Evolutionary conservation across 2,888 invertebrate genomes (phyloP), one percentile per base, ranked within the genome.

Genomic region (Luffia ferchaultella): DNA sequence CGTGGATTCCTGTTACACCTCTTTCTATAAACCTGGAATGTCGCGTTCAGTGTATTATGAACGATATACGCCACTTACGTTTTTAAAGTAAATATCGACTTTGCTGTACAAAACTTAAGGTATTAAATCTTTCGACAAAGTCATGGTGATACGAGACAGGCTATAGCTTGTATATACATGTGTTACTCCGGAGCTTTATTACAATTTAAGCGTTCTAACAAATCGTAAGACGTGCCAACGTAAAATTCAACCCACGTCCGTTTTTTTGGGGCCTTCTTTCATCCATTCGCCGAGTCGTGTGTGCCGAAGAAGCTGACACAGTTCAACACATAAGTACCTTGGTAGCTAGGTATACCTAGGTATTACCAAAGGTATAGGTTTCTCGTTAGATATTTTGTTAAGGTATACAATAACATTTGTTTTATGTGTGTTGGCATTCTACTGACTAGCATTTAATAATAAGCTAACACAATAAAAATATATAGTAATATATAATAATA

Each of bases 181-280:
- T 72, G 73, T 76, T 76, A 72, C 75, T 68, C 63, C 60, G 68
- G 66, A 75, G 72, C 71, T 78, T 77, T 76, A 78, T 77, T 77
- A 78, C 76, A 78, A 78, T 79, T 76, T 77, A 78, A 77, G 76
- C 70, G 70, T 72, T 76, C 74, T 75, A 73, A 79, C 77, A 77
- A 79, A 79, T 79, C 77, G 76, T 79, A 73, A 77, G 76, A 75
- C 71, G 71, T 66, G 72, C 68, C 64, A 69, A 73, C 68, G 67
- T 58, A 20, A 70, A 67, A 79, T 77, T 79, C 77, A 60, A 65
- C 62, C 66, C 77, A 76, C 76, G 77, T 75, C 62, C 63, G 63
- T 70, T 70, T 72, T 72, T 76, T 73, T 69, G 67, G 64, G 64
- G 65, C 68, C 62, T 68, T 68, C 69, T 71, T 73, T 71, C 67